phyloP scores from a whole-genome alignment of 2,888 invertebrate genomes.

The Ectemnius cavifrons region DNA sequence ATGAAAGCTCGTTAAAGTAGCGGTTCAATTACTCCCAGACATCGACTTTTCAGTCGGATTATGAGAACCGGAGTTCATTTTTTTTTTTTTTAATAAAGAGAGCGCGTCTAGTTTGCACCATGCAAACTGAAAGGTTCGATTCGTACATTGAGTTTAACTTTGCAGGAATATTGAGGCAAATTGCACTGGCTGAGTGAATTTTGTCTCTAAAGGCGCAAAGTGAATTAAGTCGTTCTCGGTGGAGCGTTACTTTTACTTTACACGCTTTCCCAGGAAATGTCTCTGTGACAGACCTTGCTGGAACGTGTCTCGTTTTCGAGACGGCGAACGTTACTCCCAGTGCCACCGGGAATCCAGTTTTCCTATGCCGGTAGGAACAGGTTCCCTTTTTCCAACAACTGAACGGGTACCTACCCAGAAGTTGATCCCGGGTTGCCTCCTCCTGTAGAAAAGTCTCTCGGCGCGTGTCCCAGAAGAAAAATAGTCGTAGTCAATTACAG shows the following conservation, averaged over 20 bases:
- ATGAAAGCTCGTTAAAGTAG: conserved; percentile 46
- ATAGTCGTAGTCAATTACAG: conserved; percentile 9
- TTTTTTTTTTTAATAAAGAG: too few species aligned
- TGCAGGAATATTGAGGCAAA: too few species aligned
- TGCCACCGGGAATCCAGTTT: conserved; percentile 51
- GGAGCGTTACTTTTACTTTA: conserved; percentile 20
- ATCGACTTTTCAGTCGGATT: too few species aligned
- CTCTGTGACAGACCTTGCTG: conserved; percentile 39
- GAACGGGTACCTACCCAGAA: conserved; percentile 22
- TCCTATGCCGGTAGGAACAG: conserved; percentile 44
- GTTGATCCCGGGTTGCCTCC: conserved; percentile 13
- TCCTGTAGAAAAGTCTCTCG: background rate
- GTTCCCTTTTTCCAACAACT: conserved; percentile 38
- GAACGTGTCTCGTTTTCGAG: conserved; percentile 50
- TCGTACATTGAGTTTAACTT: too few species aligned
- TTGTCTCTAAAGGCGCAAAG: background rate
- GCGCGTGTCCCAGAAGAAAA: conserved; percentile 23
- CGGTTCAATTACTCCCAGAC: conserved; percentile 45
- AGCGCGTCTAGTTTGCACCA: too few species aligned
- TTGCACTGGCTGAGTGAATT: background rate
- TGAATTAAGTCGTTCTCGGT: conserved; percentile 17
- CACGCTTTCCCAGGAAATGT: conserved; percentile 41
- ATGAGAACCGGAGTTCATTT: too few species aligned
- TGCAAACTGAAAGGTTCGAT: too few species aligned
- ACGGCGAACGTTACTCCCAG: conserved; percentile 42